Percentiles rank a stretch among this genome's conserved stretches.
These are phyloP conservation scores for Argya squamiceps DNA, from an alignment of 2,797 vertebrate species.

Conservation along the genomic window DNA sequence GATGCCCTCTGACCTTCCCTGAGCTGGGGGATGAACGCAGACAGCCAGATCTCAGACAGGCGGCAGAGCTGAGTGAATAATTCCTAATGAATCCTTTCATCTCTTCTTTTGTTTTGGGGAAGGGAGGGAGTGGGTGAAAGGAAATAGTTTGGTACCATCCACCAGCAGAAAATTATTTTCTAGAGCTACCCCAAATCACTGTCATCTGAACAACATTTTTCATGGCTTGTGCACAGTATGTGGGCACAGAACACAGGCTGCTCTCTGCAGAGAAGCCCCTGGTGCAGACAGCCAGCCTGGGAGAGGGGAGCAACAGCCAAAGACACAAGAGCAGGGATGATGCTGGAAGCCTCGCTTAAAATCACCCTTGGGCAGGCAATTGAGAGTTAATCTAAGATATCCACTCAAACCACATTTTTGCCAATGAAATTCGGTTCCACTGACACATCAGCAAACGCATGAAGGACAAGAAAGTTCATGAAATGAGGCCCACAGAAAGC, in stretches of 20 bases:
- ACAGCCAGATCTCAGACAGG: conserved; percentile 66
- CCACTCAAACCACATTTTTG: neutral
- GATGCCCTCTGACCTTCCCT: conserved; percentile 62
- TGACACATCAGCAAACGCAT: neutral
- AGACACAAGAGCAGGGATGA: neutral
- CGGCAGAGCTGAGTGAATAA: conserved; percentile 63
- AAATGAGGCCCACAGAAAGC: neutral
- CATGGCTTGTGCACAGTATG: neutral
- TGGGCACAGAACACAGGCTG: neutral
- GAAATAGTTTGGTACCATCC: conserved; percentile 43
- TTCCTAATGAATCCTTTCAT: conserved; percentile 71
- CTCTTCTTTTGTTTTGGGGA: conserved; percentile 65
- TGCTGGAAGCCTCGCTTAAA: neutral
- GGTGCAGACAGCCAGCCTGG: fast-evolving
- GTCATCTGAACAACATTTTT: neutral
- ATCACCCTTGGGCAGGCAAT: neutral
- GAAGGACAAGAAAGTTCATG: neutral
- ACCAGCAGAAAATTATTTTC: conserved; percentile 48
- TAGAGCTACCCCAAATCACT: neutral
- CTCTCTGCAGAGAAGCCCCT: neutral
- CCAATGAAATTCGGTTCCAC: neutral
- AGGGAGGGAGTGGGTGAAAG: neutral
- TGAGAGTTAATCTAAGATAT: neutral
- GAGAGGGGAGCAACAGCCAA: neutral
- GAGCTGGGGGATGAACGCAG: conserved; percentile 59